A percentile compares a stretch with the other conserved stretches of the same genome.
phyloP scores from a whole-genome alignment of 2,888 invertebrate genomes.

The Yponomeuta plumbellus region DNA sequence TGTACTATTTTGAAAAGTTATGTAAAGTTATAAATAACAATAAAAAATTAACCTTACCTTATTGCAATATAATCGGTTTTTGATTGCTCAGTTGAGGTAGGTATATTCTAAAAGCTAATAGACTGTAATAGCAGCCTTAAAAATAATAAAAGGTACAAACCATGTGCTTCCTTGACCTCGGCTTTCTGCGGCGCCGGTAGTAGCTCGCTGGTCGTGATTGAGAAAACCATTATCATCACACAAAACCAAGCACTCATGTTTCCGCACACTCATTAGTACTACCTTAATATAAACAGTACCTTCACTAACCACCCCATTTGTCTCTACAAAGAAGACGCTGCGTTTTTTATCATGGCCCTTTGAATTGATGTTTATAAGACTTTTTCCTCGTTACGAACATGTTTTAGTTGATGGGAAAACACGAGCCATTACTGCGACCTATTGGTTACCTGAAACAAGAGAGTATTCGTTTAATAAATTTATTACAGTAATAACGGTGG shows the following conservation, averaged over 20 bases:
- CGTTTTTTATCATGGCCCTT: constrained; percentile 4
- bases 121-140: too few relatives aligned
- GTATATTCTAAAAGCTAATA: neutral
- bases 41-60: too few relatives aligned
- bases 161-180: constrained; percentile 61
- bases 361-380: constrained; percentile 12
- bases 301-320: constrained; percentile 7
- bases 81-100: too few relatives aligned
- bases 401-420: neutral
- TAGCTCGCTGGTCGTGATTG: constrained; percentile 60
- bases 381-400: constrained; percentile 10
- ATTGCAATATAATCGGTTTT: too few relatives aligned
- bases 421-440: neutral
- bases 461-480: neutral
- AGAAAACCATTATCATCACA: constrained; percentile 64
- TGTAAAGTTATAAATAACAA: too few relatives aligned
- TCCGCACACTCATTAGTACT: constrained; percentile 60
- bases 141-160: constrained; percentile 32
- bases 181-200: constrained; percentile 61
- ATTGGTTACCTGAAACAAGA: constrained; percentile 9
- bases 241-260: constrained; percentile 70
- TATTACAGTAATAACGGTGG: neutral
- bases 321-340: neutral
- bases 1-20: too few relatives aligned
- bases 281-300: neutral